A percentile compares a stretch with the other conserved stretches of the same genome.
Conservation (phyloP, 2,113 vertebrate species). For the Chamaea fasciata region DNA sequence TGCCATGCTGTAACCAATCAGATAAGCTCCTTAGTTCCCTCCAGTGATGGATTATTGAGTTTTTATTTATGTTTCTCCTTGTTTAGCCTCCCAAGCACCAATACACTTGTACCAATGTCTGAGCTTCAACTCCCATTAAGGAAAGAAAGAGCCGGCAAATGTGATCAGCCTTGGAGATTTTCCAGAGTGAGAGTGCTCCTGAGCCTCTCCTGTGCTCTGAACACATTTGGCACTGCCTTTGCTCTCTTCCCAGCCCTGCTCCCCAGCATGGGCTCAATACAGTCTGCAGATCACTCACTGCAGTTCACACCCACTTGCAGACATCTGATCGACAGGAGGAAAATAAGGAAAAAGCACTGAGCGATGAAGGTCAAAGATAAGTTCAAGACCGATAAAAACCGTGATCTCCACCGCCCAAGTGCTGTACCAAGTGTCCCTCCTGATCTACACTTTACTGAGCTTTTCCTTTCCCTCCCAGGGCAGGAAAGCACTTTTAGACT, state of each 20-base stretch:
- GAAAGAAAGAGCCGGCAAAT: slow-evolving; percentile 16
- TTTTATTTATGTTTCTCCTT: slow-evolving; percentile 48
- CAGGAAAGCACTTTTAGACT: not conserved
- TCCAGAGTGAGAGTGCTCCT: not conserved
- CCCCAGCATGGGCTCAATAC: not conserved
- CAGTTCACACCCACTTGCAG: not conserved
- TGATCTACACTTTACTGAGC: not conserved
- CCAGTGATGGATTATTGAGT: slow-evolving; percentile 9
- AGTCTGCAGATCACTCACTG: not conserved
- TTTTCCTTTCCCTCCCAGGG: not conserved
- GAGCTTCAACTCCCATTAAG: slow-evolving; percentile 44
- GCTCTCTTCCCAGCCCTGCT: not conserved
- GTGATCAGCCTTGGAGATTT: slow-evolving; percentile 45
- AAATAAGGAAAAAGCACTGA: not conserved
- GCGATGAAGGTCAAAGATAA: not conserved
- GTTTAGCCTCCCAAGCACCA: slow-evolving; percentile 37
- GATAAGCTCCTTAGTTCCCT: slow-evolving; percentile 20
- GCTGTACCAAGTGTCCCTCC: not conserved
- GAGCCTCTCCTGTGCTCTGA: not conserved
- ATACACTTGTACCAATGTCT: not conserved
- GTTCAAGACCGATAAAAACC: not conserved
- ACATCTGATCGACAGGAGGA: not conserved
- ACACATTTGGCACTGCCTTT: not conserved
- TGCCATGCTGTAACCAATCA: slow-evolving; percentile 13
- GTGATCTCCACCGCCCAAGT: not conserved